Percentiles rank a stretch among this genome's conserved stretches.
These are phyloP conservation scores for Malacoraja senta DNA, from an alignment of 2,797 vertebrate species.

Conservation along the genomic window DNA sequence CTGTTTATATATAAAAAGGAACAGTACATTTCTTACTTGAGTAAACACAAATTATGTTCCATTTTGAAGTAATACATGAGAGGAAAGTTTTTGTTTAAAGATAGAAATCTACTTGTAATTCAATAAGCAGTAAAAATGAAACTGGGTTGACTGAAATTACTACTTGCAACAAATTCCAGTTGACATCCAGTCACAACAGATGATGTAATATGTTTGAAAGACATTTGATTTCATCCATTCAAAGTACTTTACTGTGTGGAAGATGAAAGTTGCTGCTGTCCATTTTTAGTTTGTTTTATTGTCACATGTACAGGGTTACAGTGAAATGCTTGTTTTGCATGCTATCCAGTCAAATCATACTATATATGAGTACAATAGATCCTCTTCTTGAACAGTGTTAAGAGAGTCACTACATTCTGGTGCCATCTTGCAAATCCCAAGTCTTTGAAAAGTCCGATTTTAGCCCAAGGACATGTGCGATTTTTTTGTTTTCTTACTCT, in stretches of 20 bases:
- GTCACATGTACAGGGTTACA: too few species aligned
- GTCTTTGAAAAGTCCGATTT: too few species aligned
- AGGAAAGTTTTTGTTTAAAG: background rate
- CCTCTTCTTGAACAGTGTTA: too few species aligned
- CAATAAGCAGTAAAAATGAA: background rate
- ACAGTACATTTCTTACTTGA: background rate
- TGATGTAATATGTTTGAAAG: slow-evolving; percentile 4
- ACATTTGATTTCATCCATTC: slow-evolving; percentile 4
- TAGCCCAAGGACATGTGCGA: too few species aligned
- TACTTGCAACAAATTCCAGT: slow-evolving; percentile 15
- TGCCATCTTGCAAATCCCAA: too few species aligned
- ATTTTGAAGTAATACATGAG: background rate
- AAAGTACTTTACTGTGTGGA: background rate
- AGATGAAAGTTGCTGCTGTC: background rate
- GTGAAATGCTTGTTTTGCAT: too few species aligned
- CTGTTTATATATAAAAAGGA: background rate
- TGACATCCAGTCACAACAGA: slow-evolving; percentile 32
- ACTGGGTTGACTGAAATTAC: slow-evolving; percentile 20
- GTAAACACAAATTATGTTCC: background rate
- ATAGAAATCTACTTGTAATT: background rate
- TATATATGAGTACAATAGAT: too few species aligned
- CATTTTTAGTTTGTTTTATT: background rate
- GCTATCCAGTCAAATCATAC: too few species aligned
- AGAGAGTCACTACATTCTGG: too few species aligned
- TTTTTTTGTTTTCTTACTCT: too few species aligned